Base-by-base conservation (phyloP, 2,797 vertebrate species). In the Tachyglossus aculeatus region DNA sequence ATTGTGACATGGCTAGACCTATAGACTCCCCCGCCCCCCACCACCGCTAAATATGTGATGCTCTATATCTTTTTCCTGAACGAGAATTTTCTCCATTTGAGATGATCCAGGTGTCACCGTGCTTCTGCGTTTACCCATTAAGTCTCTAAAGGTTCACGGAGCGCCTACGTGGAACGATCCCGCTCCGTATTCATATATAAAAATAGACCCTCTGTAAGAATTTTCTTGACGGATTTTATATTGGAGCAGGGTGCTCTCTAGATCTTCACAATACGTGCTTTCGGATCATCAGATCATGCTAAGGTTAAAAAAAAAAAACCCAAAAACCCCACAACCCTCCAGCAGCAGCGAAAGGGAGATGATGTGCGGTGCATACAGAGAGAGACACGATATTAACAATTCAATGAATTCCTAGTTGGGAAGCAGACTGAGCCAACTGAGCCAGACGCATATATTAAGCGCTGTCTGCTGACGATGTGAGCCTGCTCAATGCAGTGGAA, bases 371-470 rank as follows among this genome's bases (percentile, higher is more conserved):
- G 92, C 91, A 93, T 93, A 91, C 91, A 85, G 86, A 94, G 78
- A 94, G 91, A 89, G 85, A 84, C 88, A 89, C 91, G 93, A 95
- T 94, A 90, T 95, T 94, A 93, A 92, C 91, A 91, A 93, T 94
- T 88, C 90, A 89, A 92, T 94, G 88, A 92, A 93, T 94, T 93
- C 90, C 80, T 95, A 88, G 91, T 92, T 91, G 93, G 91, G 93
- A 93, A n/a, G n/a, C n/a, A n/a, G n/a, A n/a, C n/a, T n/a, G 93
- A 95, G 93, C 94, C 94, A 93, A 93, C 95, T 91, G 93, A 96
- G 93, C 95, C 95, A 98, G 96, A 97, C 95, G 95, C 93, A 97
- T 97, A 96, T 89, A 97, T 98, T 97, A 96, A 93, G 90, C 90
- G 89, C 94, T 94, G 96, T 96, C 95, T 97, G 95, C 94, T 93